Percentiles rank a stretch among this genome's conserved stretches.
These are phyloP conservation scores for Camponotus vicinus DNA, from an alignment of 1,140 invertebrate genomes.

Conservation along the genomic window DNA sequence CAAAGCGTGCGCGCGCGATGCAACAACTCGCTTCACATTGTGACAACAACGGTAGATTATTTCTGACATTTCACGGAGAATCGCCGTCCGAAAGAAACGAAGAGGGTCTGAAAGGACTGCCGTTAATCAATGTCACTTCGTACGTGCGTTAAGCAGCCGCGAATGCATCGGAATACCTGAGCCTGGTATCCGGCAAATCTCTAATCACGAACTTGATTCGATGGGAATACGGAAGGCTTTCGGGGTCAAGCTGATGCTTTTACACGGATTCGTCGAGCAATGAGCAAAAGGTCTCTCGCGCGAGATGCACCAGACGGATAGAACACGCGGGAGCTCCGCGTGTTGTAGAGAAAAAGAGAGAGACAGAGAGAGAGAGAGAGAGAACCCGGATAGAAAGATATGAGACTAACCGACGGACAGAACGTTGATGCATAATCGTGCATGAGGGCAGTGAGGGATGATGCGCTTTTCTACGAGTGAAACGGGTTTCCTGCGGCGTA, in stretches of 20 bases:
- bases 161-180: slow-evolving; percentile 57
- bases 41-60: slow-evolving; percentile 57
- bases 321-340: slow-evolving; percentile 25
- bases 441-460: slow-evolving; percentile 42
- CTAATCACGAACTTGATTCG: slow-evolving; percentile 74
- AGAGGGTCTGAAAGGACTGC: slow-evolving; percentile 54
- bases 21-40: slow-evolving; percentile 35
- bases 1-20: neutral
- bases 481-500: slow-evolving; percentile 45
- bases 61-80: slow-evolving; percentile 59
- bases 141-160: slow-evolving; percentile 55
- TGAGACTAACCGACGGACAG: slow-evolving; percentile 27
- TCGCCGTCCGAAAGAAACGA: slow-evolving; percentile 50
- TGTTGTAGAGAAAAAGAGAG: no score
- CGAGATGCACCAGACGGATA: slow-evolving; percentile 42
- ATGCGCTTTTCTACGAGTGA: slow-evolving; percentile 35
- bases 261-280: slow-evolving; percentile 53
- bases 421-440: slow-evolving; percentile 62
- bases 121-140: slow-evolving; percentile 71
- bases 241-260: slow-evolving; percentile 54
- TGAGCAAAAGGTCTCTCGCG: slow-evolving; percentile 26
- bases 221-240: slow-evolving; percentile 70
- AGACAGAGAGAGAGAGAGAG: no score
- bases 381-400: slow-evolving; percentile 10
- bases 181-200: slow-evolving; percentile 66